Evolutionary conservation across 2,113 vertebrate genomes (phyloP), one percentile per base, ranked within the genome.

Genomic region (Danionella cerebrum): DNA sequence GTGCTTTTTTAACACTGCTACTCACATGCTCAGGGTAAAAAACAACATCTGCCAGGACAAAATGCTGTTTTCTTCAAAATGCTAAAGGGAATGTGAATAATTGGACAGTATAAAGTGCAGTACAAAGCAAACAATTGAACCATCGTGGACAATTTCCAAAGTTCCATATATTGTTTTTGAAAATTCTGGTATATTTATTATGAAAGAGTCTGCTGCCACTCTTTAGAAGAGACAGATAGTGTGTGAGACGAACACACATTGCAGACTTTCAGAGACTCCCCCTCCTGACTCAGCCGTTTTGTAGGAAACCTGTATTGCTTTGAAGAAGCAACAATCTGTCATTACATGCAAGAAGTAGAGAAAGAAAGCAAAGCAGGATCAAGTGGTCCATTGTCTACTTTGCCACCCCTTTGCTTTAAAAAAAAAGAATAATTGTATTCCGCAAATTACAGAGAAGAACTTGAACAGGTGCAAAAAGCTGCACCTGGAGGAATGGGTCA

Each of bases 301-400:
- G 84, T 79, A 86, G 85, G 86, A 88, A 89, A 84, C 83, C 80
- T 73, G 77, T 71, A 81, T 71, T 71, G 84, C 88, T 90, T 90
- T 87, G 89, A 90, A 87, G 84, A 69, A 63, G 81, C 77, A 82
- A 83, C 79, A 84, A 89, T 89, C 88, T 89, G 85, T 89, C 88
- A 90, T 90, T 90, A 89, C 83, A 83, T 70, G 70, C 80, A 79
- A 85, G 76, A 79, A 69, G 74, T 69, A 77, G 68, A 77, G 78
- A 79, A 74, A 76, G 79, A 74, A 83, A 78, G 67, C 70, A 87
- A 81, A 80, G 82, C 31, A 71, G 79, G 84, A 87, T 88, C 83
- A 85, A 89, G 82, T 70, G 74, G 65, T 41, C 85, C 84, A 88
- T 89, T 89, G 87, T 89, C 57, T 84, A 77, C 78, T 58, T 64